These are phyloP conservation scores for Acipenser ruthenus DNA, from an alignment of 2,797 vertebrate genomes.

Conservation along the genomic window DNA sequence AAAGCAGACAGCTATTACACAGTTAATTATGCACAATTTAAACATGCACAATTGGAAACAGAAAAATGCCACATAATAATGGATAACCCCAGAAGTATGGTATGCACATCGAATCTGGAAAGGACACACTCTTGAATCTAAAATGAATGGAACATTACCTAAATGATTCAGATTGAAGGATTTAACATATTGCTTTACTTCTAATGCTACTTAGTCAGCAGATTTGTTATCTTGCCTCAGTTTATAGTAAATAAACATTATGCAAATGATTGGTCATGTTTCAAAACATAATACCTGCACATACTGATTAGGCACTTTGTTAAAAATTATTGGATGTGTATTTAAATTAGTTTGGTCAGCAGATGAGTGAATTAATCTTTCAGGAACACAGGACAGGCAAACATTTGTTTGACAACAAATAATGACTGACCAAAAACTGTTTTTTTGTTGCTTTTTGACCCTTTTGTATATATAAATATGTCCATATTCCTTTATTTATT, in stretches of 20 bases:
- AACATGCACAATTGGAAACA: conserved; percentile 62
- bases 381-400: background rate
- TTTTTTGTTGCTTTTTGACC: no score
- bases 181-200: conserved; percentile 66
- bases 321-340: conserved; percentile 52
- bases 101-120: conserved; percentile 57
- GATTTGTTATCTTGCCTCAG: conserved; percentile 70
- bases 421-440: no score
- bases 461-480: no score
- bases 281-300: conserved; percentile 57
- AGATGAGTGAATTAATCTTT: conserved; percentile 21
- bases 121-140: conserved; percentile 66
- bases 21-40: conserved; percentile 69
- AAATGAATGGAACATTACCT: conserved; percentile 80
- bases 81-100: conserved; percentile 66
- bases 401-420: no score
- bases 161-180: conserved; percentile 74
- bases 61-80: conserved; percentile 63
- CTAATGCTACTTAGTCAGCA: conserved; percentile 71
- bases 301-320: conserved; percentile 45
- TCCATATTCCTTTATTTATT: no score
- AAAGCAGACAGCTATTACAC: conserved; percentile 53
- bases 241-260: conserved; percentile 68
- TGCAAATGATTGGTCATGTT: conserved; percentile 61
- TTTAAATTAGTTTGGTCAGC: conserved; percentile 50